Evolutionary conservation across 2,113 vertebrate genomes (phyloP), one percentile per base, ranked within the genome.

Genomic region (Anarrhichthys ocellatus): DNA sequence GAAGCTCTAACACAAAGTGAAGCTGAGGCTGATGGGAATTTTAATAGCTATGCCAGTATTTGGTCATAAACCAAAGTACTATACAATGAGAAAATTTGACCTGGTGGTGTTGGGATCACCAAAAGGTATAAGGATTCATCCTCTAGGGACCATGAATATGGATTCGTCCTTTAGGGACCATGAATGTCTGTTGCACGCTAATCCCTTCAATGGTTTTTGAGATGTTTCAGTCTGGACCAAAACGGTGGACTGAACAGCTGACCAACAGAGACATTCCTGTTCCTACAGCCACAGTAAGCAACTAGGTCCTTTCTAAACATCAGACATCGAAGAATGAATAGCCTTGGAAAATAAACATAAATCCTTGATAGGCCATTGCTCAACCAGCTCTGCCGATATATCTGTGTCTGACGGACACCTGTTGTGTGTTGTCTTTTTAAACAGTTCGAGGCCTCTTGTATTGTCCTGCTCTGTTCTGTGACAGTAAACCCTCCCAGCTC

Each of bases 401-500:
- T 54, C 13, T 68, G 24, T 82, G 32, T 66, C 14, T 81, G 63
- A 82, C 58, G 27, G 64, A 71, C 65, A 81, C 58, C 81, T 84
- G 71, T 61, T 44, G 78, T 78, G 75, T 79, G 70, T 82, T 52
- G 67, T 86, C 65, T 81, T 87, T 92, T 75, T 61, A 44, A 73
- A 73, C 63, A 73, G 81, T 84, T 32, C 65, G 72, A 83, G 87
- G 86, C 85, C 88, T 89, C 78, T 84, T 69, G 76, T 78, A 38
- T 85, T 85, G 78, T 80, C 64, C 80, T 52, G 77, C 77, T 77
- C 52, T 22, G 86, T 65, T 84, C 58, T 65, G 78, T 84, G 90
- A 93, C 81, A 90, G 83, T 90, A 85, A 90, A 85, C 88, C 87
- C 87, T 75, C 78, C 85, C 80, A 85, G 87, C 85, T 90, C 81